phyloP scores from a whole-genome alignment of 2,797 vertebrate species.

The Esox lucius region DNA sequence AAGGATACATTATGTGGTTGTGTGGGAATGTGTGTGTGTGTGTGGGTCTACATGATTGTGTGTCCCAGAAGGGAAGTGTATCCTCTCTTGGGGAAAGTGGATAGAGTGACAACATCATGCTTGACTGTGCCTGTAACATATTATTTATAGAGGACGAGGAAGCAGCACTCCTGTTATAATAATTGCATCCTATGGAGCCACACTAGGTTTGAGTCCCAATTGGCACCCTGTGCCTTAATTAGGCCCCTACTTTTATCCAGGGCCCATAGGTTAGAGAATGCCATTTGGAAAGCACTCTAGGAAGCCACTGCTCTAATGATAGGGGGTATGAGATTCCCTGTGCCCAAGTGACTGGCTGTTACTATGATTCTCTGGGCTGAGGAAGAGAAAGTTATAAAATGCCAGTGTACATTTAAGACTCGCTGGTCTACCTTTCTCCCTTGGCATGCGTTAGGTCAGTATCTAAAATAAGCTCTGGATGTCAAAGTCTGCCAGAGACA shows the following conservation, averaged over 20 bases:
- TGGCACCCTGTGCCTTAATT: background rate
- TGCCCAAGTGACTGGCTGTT: conserved; percentile 5
- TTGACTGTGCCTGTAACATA: conserved; percentile 5
- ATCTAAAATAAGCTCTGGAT: background rate
- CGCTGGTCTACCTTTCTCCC: background rate
- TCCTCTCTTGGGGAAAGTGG: conserved; percentile 5
- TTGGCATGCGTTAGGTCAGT: background rate
- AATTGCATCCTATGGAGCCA: conserved; percentile 3
- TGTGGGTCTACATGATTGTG: background rate
- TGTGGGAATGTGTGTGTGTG: background rate
- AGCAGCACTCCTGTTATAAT: conserved; percentile 1
- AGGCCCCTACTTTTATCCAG: background rate
- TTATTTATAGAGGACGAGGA: conserved; percentile 12
- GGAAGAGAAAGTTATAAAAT: conserved; percentile 1
- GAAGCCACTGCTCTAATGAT: background rate
- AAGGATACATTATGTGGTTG: too few relatives aligned
- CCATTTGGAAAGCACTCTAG: background rate
- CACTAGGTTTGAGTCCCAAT: background rate
- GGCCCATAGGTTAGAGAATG: background rate
- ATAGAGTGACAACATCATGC: background rate
- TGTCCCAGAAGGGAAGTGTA: background rate
- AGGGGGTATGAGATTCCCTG: background rate
- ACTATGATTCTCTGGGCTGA: conserved; percentile 1
- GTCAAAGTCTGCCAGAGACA: conserved; percentile 16
- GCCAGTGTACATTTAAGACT: conserved; percentile 7